phyloP scores from a whole-genome alignment of 2,888 invertebrate genomes.

The Ommatoiulus sabulosus region DNA sequence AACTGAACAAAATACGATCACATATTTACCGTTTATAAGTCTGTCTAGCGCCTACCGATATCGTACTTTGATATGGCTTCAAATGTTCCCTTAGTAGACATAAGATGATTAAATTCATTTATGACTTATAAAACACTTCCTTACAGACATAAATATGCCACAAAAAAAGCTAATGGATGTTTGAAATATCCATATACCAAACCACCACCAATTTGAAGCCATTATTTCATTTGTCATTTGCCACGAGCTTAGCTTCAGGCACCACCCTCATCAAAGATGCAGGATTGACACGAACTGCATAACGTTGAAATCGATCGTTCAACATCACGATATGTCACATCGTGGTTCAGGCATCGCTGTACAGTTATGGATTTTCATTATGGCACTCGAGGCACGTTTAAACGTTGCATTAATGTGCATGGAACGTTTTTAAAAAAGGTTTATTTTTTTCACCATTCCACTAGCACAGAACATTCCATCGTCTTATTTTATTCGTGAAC shows the following conservation, averaged over 20 bases:
- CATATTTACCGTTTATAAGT: too few relatives aligned
- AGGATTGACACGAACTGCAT: background rate
- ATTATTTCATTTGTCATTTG: background rate
- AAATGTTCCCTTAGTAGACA: background rate
- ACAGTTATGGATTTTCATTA: background rate
- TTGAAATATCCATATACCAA: conserved; percentile 17
- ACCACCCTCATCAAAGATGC: conserved; percentile 21
- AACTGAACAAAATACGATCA: too few relatives aligned
- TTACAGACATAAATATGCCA: background rate
- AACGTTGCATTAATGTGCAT: background rate
- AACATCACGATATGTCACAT: conserved; percentile 33
- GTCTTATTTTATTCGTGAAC: background rate
- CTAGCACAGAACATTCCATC: background rate
- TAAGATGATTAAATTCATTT: background rate
- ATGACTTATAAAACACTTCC: background rate
- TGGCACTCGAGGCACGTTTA: background rate
- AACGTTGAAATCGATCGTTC: conserved; percentile 34
- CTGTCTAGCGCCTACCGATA: too few relatives aligned
- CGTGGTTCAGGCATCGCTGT: background rate
- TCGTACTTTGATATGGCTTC: background rate
- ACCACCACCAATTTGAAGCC: background rate
- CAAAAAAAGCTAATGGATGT: background rate
- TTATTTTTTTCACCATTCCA: background rate
- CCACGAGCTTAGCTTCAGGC: conserved; percentile 2
- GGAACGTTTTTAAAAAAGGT: background rate